Conservation (phyloP, 2,888 invertebrate species). For the Pseudeuparius sepicola region DNA sequence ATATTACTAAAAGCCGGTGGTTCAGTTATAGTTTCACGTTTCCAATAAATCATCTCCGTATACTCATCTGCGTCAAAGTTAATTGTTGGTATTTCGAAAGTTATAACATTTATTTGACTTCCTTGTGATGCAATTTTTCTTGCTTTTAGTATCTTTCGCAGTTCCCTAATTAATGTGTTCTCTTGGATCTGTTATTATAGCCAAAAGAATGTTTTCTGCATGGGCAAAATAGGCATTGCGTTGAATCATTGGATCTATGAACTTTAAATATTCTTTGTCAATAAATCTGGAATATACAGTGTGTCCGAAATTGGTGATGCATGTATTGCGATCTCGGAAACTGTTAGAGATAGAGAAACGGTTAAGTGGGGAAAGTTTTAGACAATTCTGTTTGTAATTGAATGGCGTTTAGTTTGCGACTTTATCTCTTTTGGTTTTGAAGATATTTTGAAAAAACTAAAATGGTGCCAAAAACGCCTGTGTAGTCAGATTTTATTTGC, state of each 20-base stretch:
- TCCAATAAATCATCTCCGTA: slow-evolving; percentile 6
- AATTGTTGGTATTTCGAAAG: slow-evolving; percentile 5
- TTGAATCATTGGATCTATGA: slow-evolving; percentile 4
- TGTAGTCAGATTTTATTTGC: too few species aligned
- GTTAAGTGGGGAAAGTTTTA: too few species aligned
- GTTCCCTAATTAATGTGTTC: slow-evolving; percentile 4
- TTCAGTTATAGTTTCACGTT: slow-evolving; percentile 4
- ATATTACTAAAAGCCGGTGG: slow-evolving; percentile 5
- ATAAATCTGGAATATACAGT: slow-evolving; percentile 7
- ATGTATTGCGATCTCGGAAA: too few species aligned
- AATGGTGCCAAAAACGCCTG: too few species aligned
- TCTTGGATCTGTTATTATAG: slow-evolving; percentile 6
- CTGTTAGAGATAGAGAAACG: too few species aligned
- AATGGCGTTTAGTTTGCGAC: too few species aligned
- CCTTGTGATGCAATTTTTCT: slow-evolving; percentile 6
- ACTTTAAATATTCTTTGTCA: not conserved
- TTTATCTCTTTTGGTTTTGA: too few species aligned
- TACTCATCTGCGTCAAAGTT: slow-evolving; percentile 7
- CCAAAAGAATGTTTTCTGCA: slow-evolving; percentile 6
- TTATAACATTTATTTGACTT: slow-evolving; percentile 4
- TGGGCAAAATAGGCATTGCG: too few species aligned
- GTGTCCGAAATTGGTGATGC: too few species aligned
- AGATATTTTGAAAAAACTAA: too few species aligned
- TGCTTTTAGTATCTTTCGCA: slow-evolving; percentile 6
- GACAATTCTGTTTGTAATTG: too few species aligned